A percentile compares a stretch with the other conserved stretches of the same genome.
Conservation (phyloP, 2,797 vertebrate genomes). For the Podarcis lilfordi region DNA sequence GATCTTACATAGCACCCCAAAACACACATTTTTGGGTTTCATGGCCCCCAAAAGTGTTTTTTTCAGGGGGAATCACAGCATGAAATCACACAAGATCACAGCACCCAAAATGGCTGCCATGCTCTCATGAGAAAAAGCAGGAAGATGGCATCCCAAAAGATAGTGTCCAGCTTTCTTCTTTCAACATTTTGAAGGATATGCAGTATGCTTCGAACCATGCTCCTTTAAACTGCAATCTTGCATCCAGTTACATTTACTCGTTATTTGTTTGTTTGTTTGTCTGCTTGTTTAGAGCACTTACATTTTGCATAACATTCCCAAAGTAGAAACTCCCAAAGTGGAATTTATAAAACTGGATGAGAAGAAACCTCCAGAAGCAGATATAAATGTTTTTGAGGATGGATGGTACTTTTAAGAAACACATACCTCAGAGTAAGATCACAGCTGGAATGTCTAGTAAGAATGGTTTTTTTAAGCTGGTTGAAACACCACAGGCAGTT, state of each 20-base stretch:
- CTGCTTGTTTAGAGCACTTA: neutral
- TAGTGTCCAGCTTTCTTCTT: too few species aligned
- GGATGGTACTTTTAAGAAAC: neutral
- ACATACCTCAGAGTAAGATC: neutral
- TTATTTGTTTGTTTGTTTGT: neutral
- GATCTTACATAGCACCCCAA: too few species aligned
- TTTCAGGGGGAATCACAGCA: too few species aligned
- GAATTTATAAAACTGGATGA: neutral
- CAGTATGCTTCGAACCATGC: too few species aligned
- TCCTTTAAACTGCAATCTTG: neutral
- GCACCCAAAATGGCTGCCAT: too few species aligned
- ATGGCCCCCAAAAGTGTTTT: too few species aligned
- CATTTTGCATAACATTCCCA: neutral
- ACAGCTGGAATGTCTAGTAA: neutral
- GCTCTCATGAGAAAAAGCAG: too few species aligned
- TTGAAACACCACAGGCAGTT: slow-evolving; percentile 22
- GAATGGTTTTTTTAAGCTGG: slow-evolving; percentile 16
- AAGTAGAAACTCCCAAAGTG: neutral
- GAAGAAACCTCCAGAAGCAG: neutral
- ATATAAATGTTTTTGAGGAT: too few species aligned
- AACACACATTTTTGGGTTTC: too few species aligned
- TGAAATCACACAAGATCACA: too few species aligned
- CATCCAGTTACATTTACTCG: neutral
- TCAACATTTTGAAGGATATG: too few species aligned
- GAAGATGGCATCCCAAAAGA: too few species aligned